phyloP scores from a whole-genome alignment of 2,797 vertebrate genomes.

The Squalus acanthias region DNA sequence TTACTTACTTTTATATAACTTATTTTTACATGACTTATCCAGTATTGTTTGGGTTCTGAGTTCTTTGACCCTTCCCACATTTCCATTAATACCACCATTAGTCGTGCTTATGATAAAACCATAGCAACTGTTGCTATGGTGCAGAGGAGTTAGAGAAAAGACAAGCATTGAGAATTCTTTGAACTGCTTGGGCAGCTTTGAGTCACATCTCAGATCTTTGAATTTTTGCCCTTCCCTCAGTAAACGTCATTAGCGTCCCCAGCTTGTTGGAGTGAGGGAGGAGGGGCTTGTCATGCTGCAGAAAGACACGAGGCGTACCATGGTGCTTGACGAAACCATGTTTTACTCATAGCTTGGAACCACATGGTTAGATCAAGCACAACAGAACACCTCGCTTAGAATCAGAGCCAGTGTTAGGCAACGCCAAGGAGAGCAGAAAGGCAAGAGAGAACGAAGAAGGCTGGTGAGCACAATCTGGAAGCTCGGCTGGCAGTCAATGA shows the following conservation, averaged over 20 bases:
- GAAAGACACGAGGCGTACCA: constrained; percentile 89
- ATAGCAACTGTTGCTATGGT: not conserved
- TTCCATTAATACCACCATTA: not conserved
- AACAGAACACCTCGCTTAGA: constrained; percentile 95
- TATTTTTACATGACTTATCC: not conserved
- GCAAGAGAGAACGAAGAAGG: constrained; percentile 54
- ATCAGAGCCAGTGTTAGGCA: constrained; percentile 75
- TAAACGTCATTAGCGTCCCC: not conserved
- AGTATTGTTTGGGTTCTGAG: not conserved
- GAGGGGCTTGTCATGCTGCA: constrained; percentile 68
- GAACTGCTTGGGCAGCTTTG: not conserved
- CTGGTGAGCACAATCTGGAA: constrained; percentile 66
- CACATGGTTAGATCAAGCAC: constrained; percentile 99
- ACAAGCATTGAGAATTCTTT: not conserved
- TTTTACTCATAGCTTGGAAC: constrained; percentile 94
- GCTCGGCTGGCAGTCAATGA: constrained; percentile 59
- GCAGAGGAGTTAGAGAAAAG: not conserved
- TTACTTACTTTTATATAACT: not conserved
- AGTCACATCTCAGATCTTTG: not conserved
- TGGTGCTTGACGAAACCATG: constrained; percentile 99
- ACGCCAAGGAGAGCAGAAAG: constrained; percentile 66
- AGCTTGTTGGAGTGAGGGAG: constrained; percentile 39
- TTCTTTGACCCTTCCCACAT: not conserved
- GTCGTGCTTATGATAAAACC: not conserved
- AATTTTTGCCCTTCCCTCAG: not conserved